Base-by-base conservation (phyloP, 2,113 vertebrate genomes). In the Poeciliopsis prolifica region DNA sequence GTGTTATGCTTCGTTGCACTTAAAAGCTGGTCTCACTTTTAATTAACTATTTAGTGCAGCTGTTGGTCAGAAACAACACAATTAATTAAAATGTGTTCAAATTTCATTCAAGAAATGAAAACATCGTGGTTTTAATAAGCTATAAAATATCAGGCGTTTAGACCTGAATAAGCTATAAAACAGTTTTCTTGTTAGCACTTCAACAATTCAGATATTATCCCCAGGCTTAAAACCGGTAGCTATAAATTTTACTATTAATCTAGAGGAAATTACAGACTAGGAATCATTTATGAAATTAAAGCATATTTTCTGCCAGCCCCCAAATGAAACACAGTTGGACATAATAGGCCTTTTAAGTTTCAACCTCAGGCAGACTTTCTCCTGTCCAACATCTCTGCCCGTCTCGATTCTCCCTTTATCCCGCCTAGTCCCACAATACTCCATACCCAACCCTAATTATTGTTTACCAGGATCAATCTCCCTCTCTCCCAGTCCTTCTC, bases 361-460 rank as follows among this genome's bases (percentile, higher is more conserved):
- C 33, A 65, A 7, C 58, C 37, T 76, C 17, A 2, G 40, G 26
- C 60, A 61, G 77, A 30, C 74, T 74, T 87, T 81, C 65, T 74
- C 78, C 62, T 72, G 37, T 54, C 72, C 65, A 64, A 70, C 71
- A 74, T 77, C 70, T 66, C 78, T 65, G 73, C 35, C 75, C 77
- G 81, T 76, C 73, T 84, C 69, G 78, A 77, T 62, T 35, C 65
- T 72, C 67, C 66, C 74, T 60, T 70, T 68, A 65, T 90, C 87
- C 88, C 70, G 74, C 86, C 77, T 77, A 81, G 76, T 90, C 86
- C 80, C 83, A 87, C 87, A 89, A 68, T 86, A 78, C 88, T 84
- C 86, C 84, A 83, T 90, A 87, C 86, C 82, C 86, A 87, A 86
- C 89, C 90, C 81, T 93, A 93, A 93, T 93, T 93, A 91, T 80